Conservation (phyloP, 2,113 vertebrate genomes). For the Emberiza fucata region DNA sequence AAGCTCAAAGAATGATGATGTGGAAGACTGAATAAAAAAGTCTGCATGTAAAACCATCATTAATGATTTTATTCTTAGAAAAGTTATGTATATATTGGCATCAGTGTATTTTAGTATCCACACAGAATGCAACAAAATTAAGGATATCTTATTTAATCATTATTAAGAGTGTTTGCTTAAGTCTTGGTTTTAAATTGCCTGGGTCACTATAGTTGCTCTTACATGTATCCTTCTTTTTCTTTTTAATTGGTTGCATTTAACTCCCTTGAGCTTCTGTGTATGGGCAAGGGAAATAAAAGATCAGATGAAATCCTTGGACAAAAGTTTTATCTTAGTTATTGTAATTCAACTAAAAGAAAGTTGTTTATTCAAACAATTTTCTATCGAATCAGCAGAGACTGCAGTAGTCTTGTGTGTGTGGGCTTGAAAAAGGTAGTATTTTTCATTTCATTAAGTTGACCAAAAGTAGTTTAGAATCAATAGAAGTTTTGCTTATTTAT, state of each 20-base stretch:
- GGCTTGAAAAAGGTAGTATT: background rate
- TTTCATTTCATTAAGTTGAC: background rate
- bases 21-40: background rate
- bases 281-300: background rate
- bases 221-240: rapidly evolving
- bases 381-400: background rate
- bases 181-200: background rate
- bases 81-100: background rate
- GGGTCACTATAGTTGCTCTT: background rate
- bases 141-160: background rate
- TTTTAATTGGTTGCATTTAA: background rate
- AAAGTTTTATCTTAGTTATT: background rate
- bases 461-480: background rate
- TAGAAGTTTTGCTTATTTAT: background rate
- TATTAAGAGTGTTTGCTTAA: background rate
- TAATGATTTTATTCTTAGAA: background rate
- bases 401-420: background rate
- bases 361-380: background rate
- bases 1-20: conserved; percentile 18
- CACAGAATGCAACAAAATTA: background rate
- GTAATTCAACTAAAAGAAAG: background rate
- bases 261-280: background rate
- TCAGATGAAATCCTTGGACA: background rate
- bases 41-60: background rate
- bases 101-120: background rate